A percentile compares a stretch with the other conserved stretches of the same genome.
phyloP scores from a whole-genome alignment of 2,888 invertebrate genomes.

The Cheilosia impressa region DNA sequence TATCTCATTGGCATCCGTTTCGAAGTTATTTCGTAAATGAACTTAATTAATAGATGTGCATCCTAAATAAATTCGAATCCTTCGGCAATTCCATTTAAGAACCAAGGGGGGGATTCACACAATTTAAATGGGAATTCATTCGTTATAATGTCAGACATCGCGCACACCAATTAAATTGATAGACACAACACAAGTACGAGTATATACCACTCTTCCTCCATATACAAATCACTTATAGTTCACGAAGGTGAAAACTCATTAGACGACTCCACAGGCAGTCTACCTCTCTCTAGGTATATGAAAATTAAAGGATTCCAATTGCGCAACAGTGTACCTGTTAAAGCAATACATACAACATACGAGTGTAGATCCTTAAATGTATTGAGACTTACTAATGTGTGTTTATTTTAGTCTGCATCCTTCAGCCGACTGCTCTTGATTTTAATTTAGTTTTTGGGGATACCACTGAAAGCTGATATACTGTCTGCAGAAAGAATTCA shows the following conservation, averaged over 20 bases:
- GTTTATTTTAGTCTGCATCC: slow-evolving; percentile 35
- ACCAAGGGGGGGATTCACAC: slow-evolving; percentile 58
- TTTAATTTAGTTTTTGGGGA: background rate
- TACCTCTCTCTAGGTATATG: background rate
- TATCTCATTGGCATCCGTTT: slow-evolving; percentile 47
- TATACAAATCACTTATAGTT: slow-evolving; percentile 60
- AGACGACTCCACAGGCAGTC: slow-evolving; percentile 24
- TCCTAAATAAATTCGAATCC: slow-evolving; percentile 67
- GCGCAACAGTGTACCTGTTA: background rate
- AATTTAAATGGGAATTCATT: slow-evolving; percentile 69
- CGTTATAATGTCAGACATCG: slow-evolving; percentile 66
- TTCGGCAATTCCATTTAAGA: slow-evolving; percentile 63
- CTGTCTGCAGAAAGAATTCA: too few species aligned
- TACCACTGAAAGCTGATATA: too few species aligned
- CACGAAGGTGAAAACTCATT: slow-evolving; percentile 70
- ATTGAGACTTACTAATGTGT: too few species aligned
- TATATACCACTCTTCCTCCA: background rate
- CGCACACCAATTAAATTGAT: background rate
- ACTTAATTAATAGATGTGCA: slow-evolving; percentile 71
- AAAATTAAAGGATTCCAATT: slow-evolving; percentile 47
- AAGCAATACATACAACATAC: background rate
- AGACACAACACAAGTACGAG: slow-evolving; percentile 22
- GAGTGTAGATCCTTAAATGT: too few species aligned
- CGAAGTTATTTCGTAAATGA: slow-evolving; percentile 59
- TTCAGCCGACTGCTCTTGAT: background rate